Percentiles rank a stretch among this genome's conserved stretches.
Conservation (phyloP, 2,888 invertebrate genomes). For the Hofmannophila pseudospretella region DNA sequence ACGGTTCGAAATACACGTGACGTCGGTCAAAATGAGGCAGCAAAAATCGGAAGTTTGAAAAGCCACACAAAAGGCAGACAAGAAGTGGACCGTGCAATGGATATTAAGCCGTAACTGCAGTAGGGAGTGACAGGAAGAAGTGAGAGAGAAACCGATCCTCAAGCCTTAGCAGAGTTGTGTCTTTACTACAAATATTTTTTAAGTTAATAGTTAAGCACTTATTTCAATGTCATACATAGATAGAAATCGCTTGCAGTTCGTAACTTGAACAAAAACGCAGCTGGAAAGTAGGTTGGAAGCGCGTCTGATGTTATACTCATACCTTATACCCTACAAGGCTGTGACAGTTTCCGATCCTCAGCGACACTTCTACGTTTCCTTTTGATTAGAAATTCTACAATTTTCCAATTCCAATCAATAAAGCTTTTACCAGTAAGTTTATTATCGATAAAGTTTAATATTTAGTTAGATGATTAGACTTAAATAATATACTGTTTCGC, state of each 20-base stretch:
- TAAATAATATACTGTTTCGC: too few relatives aligned
- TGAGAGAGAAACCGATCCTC: too few relatives aligned
- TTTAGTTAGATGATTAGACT: slow-evolving; percentile 5
- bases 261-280: slow-evolving; percentile 4
- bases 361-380: slow-evolving; percentile 24
- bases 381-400: slow-evolving; percentile 19
- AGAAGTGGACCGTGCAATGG: too few relatives aligned
- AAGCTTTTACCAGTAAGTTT: background rate
- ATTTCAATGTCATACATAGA: too few relatives aligned
- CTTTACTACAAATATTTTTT: background rate
- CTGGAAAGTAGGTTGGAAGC: slow-evolving; percentile 59
- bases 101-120: too few relatives aligned
- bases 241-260: background rate
- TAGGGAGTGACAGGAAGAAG: too few relatives aligned
- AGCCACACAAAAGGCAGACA: background rate
- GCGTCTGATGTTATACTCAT: slow-evolving; percentile 41
- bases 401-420: slow-evolving; percentile 1
- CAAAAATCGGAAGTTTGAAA: too few relatives aligned
- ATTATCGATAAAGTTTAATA: slow-evolving; percentile 10
- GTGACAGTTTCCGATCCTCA: slow-evolving; percentile 46
- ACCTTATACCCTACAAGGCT: slow-evolving; percentile 53
- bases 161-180: too few relatives aligned
- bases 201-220: background rate
- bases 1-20: too few relatives aligned
- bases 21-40: too few relatives aligned